A percentile compares a stretch with the other conserved stretches of the same genome.
These are phyloP conservation scores for Montipora efflorescens DNA, from an alignment of 64 coral and sea anemone species.

Conservation along the genomic window DNA sequence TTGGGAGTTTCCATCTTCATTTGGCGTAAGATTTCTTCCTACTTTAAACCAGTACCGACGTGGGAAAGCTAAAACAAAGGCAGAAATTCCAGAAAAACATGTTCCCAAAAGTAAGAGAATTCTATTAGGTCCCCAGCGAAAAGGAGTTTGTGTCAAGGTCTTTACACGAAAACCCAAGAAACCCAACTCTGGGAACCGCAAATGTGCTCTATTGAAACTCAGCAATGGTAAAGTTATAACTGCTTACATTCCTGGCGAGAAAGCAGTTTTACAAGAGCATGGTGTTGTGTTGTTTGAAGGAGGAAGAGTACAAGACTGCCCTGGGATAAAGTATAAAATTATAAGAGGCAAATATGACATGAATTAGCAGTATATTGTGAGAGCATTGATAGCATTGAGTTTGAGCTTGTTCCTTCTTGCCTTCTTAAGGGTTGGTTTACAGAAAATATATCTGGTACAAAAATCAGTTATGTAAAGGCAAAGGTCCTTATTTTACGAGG, in stretches of 20 bases:
- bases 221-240: conserved; percentile 95
- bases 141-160: conserved; percentile 98
- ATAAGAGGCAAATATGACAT: conserved; percentile 97
- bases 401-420: too few species aligned
- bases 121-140: conserved; percentile 86
- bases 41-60: conserved; percentile 93
- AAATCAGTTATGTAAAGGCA: too few species aligned
- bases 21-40: conserved; percentile 72
- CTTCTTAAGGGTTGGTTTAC: too few species aligned
- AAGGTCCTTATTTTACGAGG: too few species aligned
- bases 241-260: conserved; percentile 92
- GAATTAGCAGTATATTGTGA: conserved; percentile 57
- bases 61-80: conserved; percentile 86
- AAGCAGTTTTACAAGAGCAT: conserved; percentile 93
- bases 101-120: conserved; percentile 73
- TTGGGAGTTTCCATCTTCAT: neutral
- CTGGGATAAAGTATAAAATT: conserved; percentile 95
- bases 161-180: conserved; percentile 98
- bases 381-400: too few species aligned
- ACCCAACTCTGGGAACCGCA: conserved; percentile 95
- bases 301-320: conserved; percentile 94
- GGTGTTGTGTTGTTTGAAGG: conserved; percentile 96
- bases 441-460: too few species aligned
- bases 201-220: conserved; percentile 93
- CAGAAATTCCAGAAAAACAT: conserved; percentile 63